phyloP scores from a whole-genome alignment of 2,888 invertebrate species.

The Ormyrus pomaceus region DNA sequence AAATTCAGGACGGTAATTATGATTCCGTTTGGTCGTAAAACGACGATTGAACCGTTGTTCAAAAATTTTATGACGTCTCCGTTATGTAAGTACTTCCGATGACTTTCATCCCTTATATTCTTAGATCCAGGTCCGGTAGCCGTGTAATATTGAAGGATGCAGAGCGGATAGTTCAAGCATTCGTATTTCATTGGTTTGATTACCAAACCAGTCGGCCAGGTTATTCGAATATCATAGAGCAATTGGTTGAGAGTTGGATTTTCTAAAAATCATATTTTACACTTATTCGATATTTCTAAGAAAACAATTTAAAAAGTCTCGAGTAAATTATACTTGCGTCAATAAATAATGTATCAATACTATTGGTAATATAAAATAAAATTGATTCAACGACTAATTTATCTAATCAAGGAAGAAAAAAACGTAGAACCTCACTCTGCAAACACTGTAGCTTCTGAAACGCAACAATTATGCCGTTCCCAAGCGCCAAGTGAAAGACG shows the following conservation, averaged over 20 bases:
- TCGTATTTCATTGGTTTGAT: conserved; percentile 63
- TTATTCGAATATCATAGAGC: conserved; percentile 49
- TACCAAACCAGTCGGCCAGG: conserved; percentile 66
- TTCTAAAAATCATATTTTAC: background rate
- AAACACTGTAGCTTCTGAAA: conserved; percentile 56
- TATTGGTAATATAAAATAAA: too few relatives aligned
- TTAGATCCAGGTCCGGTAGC: conserved; percentile 58
- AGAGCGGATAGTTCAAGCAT: conserved; percentile 64
- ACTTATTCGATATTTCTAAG: too few relatives aligned
- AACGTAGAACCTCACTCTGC: too few relatives aligned
- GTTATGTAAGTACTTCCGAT: conserved; percentile 69
- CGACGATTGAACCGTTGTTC: conserved; percentile 63
- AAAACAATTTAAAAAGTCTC: background rate
- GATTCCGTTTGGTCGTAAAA: conserved; percentile 67
- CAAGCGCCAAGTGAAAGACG: conserved; percentile 66
- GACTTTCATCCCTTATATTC: conserved; percentile 57
- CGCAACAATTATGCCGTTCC: conserved; percentile 64
- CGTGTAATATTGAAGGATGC: conserved; percentile 66
- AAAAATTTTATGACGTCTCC: conserved; percentile 70
- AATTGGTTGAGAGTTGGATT: background rate
- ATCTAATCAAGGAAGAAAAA: too few relatives aligned
- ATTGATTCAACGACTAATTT: too few relatives aligned
- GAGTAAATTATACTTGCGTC: background rate
- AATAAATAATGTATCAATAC: too few relatives aligned
- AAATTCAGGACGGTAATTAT: conserved; percentile 61